phyloP scores from a whole-genome alignment of 2,113 vertebrate genomes.

The Actenoides lindsayi region DNA sequence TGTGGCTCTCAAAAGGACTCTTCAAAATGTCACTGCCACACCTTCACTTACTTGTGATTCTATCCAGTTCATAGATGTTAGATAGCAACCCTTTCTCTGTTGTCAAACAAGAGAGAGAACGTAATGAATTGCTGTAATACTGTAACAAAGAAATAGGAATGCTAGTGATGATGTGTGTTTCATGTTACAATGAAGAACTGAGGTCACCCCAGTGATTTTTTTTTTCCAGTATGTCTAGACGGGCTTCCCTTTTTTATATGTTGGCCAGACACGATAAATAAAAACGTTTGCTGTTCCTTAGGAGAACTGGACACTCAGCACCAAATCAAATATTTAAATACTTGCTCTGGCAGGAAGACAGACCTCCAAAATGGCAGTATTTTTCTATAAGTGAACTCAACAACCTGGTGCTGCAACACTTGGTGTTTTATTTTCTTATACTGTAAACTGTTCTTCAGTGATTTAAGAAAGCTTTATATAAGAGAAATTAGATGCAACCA shows the following conservation, averaged over 20 bases:
- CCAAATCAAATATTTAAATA: conserved; percentile 59
- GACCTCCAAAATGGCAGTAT: neutral
- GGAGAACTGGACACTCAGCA: conserved; percentile 33
- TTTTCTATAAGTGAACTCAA: conserved; percentile 31
- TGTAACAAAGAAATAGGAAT: neutral
- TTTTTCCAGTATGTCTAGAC: conserved; percentile 56
- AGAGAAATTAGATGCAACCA: neutral
- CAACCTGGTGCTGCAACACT: neutral
- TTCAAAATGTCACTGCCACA: neutral
- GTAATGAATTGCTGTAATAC: neutral
- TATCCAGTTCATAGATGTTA: neutral
- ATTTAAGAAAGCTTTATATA: neutral
- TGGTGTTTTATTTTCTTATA: neutral
- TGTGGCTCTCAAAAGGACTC: neutral
- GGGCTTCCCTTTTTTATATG: conserved; percentile 39
- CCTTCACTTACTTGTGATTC: neutral
- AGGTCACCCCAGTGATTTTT: conserved; percentile 43
- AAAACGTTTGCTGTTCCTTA: conserved; percentile 34
- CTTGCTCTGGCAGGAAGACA: conserved; percentile 33
- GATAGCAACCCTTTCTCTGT: neutral
- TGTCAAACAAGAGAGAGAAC: neutral
- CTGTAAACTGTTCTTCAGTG: neutral
- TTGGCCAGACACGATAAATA: conserved; percentile 26
- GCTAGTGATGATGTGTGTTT: neutral
- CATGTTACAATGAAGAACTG: conserved; percentile 24